Conservation (phyloP, 2,888 invertebrate species). For the Drosophila niveifrons region DNA sequence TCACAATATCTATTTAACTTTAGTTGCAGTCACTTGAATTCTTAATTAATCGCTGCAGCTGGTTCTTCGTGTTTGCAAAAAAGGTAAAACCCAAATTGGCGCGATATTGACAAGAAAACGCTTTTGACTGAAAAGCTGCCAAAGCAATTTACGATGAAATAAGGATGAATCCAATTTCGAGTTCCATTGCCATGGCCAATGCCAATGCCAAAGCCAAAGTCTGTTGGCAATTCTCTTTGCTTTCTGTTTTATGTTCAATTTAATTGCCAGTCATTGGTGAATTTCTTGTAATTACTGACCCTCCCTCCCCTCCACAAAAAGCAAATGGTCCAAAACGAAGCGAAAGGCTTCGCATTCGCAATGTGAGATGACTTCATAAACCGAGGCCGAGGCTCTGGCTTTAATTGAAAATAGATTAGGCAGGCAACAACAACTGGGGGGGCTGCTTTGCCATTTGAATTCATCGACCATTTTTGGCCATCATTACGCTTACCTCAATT, state of each 20-base stretch:
- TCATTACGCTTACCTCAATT: conserved; percentile 36
- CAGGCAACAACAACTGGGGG: neutral
- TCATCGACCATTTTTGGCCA: conserved; percentile 24
- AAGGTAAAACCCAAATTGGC: conserved; percentile 42
- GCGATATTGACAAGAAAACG: conserved; percentile 33
- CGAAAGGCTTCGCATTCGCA: conserved; percentile 40
- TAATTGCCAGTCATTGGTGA: conserved; percentile 53
- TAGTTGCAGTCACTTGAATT: conserved; percentile 73
- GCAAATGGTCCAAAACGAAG: conserved; percentile 22
- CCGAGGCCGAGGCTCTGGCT: conserved; percentile 15
- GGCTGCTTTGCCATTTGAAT: conserved; percentile 39
- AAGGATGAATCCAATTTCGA: conserved; percentile 5
- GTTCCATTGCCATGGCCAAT: neutral
- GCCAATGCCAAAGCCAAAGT: neutral
- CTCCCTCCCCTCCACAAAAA: neutral
- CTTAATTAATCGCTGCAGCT: conserved; percentile 68
- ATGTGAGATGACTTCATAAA: conserved; percentile 63
- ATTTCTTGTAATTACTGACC: conserved; percentile 59
- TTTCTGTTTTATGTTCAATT: conserved; percentile 35
- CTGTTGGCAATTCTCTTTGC: neutral
- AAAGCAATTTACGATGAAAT: conserved; percentile 21
- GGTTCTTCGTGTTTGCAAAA: conserved; percentile 34
- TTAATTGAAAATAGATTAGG: conserved; percentile 64
- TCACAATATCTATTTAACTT: conserved; percentile 76
- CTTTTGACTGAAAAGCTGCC: conserved; percentile 10